Evolutionary conservation across 1,140 invertebrate species (phyloP).

Genomic region (Bemisia tabaci): DNA sequence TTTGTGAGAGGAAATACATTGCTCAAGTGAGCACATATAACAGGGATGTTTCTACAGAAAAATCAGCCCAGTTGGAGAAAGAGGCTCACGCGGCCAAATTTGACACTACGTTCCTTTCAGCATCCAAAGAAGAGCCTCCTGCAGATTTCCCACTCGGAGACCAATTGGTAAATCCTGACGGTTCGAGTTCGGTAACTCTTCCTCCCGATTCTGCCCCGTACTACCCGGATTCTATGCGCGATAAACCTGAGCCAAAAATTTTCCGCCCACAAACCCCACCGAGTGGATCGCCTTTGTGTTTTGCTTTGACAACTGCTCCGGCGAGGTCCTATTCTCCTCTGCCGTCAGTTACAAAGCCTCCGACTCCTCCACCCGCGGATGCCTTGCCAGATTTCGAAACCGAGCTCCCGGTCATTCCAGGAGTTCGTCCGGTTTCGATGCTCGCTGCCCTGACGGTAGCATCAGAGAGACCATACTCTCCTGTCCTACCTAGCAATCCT

Average conservation of each 20-base stretch:
- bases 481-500: slow-evolving; percentile 10
- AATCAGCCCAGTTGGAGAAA: no score
- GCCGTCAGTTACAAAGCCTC: slow-evolving; percentile 10
- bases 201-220: not conserved
- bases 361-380: slow-evolving; percentile 1
- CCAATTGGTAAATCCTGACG: not conserved
- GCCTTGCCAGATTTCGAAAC: not conserved
- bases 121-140: not conserved
- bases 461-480: slow-evolving; percentile 43
- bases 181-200: not conserved
- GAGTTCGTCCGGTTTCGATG: slow-evolving; percentile 34
- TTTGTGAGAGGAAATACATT: not conserved
- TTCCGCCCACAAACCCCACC: slow-evolving; percentile 8
- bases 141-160: not conserved
- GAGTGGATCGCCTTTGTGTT: slow-evolving; percentile 39
- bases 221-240: not conserved
- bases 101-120: not conserved
- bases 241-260: not conserved
- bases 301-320: slow-evolving; percentile 50
- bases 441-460: slow-evolving; percentile 50
- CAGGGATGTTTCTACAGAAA: no score
- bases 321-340: slow-evolving; percentile 41
- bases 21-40: not conserved
- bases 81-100: not conserved
- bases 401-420: slow-evolving; percentile 7